phyloP scores from a whole-genome alignment of 1,140 invertebrate species.

The Geopemphigus sp. region DNA sequence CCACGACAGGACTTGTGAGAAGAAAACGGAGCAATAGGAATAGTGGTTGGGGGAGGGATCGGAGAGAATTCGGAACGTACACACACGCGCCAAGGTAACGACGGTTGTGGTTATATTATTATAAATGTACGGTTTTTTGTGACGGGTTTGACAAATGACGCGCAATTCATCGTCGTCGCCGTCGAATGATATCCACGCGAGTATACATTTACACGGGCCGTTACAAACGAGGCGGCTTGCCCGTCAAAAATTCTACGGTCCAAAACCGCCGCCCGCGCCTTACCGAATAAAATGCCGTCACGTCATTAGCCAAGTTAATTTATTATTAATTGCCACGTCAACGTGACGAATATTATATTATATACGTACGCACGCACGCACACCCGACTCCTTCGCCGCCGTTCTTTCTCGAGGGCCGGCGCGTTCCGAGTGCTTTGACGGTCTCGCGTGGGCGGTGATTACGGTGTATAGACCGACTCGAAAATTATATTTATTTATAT shows the following conservation, averaged over 20 bases:
- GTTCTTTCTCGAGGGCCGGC: background rate
- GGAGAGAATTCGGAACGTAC: too few relatives aligned
- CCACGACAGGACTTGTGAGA: too few relatives aligned
- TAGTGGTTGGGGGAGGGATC: too few relatives aligned
- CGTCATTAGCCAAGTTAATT: constrained; percentile 39
- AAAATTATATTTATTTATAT: too few relatives aligned
- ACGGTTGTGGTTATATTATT: background rate
- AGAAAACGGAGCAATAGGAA: too few relatives aligned
- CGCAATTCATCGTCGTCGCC: background rate
- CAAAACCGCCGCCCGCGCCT: too few relatives aligned
- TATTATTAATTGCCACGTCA: constrained; percentile 37
- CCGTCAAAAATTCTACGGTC: background rate
- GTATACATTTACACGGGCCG: background rate
- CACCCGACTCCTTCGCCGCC: background rate
- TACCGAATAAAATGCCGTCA: background rate
- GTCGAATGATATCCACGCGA: background rate
- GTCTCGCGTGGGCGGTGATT: too few relatives aligned
- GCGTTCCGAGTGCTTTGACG: too few relatives aligned
- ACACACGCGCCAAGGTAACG: too few relatives aligned
- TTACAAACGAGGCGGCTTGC: background rate
- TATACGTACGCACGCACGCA: background rate
- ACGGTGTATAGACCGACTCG: too few relatives aligned
- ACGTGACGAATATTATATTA: background rate
- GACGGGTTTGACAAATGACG: constrained; percentile 38
- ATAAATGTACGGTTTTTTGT: constrained; percentile 37